Conservation (phyloP, 2,113 vertebrate species). For the Vimba vimba region DNA sequence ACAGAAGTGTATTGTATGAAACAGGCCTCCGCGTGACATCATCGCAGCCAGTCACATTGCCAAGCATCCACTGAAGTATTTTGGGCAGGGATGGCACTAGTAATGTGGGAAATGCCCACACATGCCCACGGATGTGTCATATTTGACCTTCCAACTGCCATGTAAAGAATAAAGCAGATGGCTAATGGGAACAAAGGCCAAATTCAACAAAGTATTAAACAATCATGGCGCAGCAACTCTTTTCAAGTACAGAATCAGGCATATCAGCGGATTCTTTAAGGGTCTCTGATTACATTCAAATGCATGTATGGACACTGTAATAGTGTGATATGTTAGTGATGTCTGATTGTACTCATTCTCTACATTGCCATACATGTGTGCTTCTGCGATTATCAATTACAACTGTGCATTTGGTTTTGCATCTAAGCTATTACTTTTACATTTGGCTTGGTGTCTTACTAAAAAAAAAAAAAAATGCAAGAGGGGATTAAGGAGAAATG, state of each 20-base stretch:
- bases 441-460: background rate
- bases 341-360: conserved; percentile 1
- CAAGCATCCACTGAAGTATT: conserved; percentile 66
- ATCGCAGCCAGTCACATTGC: conserved; percentile 67
- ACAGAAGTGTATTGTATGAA: conserved; percentile 83
- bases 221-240: conserved; percentile 51
- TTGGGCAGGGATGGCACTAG: conserved; percentile 63
- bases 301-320: background rate
- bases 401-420: background rate
- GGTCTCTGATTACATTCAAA: background rate
- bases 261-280: conserved; percentile 3
- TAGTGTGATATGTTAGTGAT: background rate
- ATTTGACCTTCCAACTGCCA: conserved; percentile 72
- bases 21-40: conserved; percentile 61
- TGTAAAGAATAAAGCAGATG: conserved; percentile 77
- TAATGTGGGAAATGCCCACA: conserved; percentile 38
- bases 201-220: conserved; percentile 11
- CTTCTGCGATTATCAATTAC: background rate
- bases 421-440: background rate
- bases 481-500: background rate
- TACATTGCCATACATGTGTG: conserved; percentile 19
- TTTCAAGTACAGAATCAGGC: conserved; percentile 27
- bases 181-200: conserved; percentile 51
- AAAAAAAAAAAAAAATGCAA: background rate
- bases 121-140: conserved; percentile 60